Evolutionary conservation across 2,888 invertebrate genomes (phyloP).

Genomic region (Sycophila texana): DNA sequence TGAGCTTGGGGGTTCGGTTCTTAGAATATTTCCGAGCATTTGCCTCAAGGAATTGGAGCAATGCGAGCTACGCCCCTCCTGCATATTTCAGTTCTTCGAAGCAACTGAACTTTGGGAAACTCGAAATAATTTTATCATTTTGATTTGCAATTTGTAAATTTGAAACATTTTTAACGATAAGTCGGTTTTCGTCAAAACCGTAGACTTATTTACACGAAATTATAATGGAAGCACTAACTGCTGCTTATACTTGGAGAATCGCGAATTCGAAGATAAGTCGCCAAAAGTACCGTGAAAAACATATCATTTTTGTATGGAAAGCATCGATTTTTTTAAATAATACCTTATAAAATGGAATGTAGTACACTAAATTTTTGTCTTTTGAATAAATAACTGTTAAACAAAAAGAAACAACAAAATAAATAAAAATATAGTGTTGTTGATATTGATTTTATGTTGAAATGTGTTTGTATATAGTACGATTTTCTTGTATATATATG

Average conservation of each 20-base stretch:
- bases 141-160: not conserved
- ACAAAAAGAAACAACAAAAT: too few relatives aligned
- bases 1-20: constrained; percentile 6
- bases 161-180: not conserved
- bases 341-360: too few relatives aligned
- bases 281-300: not conserved
- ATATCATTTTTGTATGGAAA: not conserved
- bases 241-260: too few relatives aligned
- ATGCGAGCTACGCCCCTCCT: not conserved
- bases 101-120: constrained; percentile 9
- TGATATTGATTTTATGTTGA: too few relatives aligned
- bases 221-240: not conserved
- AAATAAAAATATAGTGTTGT: too few relatives aligned
- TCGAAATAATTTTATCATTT: not conserved
- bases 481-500: too few relatives aligned
- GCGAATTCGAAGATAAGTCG: not conserved
- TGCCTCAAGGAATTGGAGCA: constrained; percentile 23
- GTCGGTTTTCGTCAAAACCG: not conserved
- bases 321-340: too few relatives aligned
- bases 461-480: too few relatives aligned
- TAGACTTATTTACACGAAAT: not conserved
- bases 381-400: too few relatives aligned
- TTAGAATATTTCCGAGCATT: constrained; percentile 23
- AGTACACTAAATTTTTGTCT: too few relatives aligned
- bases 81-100: not conserved